Conservation (phyloP, 2,797 vertebrate genomes). For the Protosalanx chinensis region DNA sequence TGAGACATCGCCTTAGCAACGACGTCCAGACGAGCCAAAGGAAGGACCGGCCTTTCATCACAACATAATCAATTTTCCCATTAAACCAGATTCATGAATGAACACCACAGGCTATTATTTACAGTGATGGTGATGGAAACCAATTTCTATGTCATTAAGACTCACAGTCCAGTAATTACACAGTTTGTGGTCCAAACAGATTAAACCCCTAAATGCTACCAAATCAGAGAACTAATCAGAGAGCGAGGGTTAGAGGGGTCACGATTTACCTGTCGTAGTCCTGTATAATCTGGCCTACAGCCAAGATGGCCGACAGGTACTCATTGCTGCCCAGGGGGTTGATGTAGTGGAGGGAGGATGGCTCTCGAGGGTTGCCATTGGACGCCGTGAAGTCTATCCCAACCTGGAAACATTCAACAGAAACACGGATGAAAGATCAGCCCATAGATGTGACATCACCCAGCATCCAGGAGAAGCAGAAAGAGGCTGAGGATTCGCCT, state of each 20-base stretch:
- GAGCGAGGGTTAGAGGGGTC: background rate
- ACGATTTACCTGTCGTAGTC: slow-evolving; percentile 94
- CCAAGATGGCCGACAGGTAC: slow-evolving; percentile 93
- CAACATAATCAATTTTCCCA: background rate
- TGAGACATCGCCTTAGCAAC: slow-evolving; percentile 26
- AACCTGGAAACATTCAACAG: slow-evolving; percentile 71
- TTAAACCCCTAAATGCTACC: no score
- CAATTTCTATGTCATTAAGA: no score
- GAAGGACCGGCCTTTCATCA: background rate
- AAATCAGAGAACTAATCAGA: no score
- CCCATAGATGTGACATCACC: background rate
- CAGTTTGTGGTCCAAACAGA: no score
- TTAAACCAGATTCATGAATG: background rate
- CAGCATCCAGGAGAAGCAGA: background rate
- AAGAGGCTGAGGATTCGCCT: background rate
- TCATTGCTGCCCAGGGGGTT: slow-evolving; percentile 96
- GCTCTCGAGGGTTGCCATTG: slow-evolving; percentile 91
- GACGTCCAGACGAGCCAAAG: background rate
- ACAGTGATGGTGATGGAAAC: background rate
- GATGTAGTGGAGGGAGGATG: slow-evolving; percentile 95
- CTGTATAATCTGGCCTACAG: slow-evolving; percentile 98
- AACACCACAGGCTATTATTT: background rate
- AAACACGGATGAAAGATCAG: background rate
- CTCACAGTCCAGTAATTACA: no score
- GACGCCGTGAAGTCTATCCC: slow-evolving; percentile 99